Base-by-base conservation (phyloP, 2,888 invertebrate species). In the Lypha dubia region DNA sequence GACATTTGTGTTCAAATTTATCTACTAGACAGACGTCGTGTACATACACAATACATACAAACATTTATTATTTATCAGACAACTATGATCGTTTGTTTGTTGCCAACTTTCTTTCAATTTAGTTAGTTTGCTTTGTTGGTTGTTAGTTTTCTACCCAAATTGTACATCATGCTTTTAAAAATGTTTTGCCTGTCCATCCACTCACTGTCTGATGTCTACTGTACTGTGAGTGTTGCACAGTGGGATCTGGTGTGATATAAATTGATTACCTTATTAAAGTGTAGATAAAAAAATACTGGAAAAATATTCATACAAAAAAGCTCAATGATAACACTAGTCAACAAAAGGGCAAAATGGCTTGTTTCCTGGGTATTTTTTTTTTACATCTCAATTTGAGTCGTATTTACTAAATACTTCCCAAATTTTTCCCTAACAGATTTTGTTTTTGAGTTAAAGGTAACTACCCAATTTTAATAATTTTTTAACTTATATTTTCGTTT, bases 61-160 rank as follows among this genome's bases (percentile, higher is more conserved):
- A 28, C 74, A 81, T 84, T 81, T 81, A 65, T 51, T 81, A 84
- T 75, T 84, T 81, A 84, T 81, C 81, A 81, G 63, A 68, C 53
- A 28, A 22, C 58, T 71, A 65, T 79, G 84, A 84, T 81, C 84
- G 60, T 70, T 77, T 70, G 67, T 70, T 70, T 71, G 63, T 70
- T 70, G 81, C 62, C 81, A 81, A 84, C 77, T 79, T 81, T 81
- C 74, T 60, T 62, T 70, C 58, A 68, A 44, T 77, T 82, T 49
- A 70, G 56, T 82, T 49, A 76, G 56, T 63, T 56, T 63, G 62
- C 38, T 68, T 68, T 68, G 58, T 71, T 71, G 22, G 58, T 38
- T 73, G 56, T 28, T 38, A n/a, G 65, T 75, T 65, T 68, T 60
- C 20, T 70, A 44, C 13, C 46, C 62, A n/a, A 58, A 67, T 51